Percentiles rank a stretch among this genome's conserved stretches.
Conservation (phyloP, 2,888 invertebrate species). For the Pristionchus arcanus region DNA sequence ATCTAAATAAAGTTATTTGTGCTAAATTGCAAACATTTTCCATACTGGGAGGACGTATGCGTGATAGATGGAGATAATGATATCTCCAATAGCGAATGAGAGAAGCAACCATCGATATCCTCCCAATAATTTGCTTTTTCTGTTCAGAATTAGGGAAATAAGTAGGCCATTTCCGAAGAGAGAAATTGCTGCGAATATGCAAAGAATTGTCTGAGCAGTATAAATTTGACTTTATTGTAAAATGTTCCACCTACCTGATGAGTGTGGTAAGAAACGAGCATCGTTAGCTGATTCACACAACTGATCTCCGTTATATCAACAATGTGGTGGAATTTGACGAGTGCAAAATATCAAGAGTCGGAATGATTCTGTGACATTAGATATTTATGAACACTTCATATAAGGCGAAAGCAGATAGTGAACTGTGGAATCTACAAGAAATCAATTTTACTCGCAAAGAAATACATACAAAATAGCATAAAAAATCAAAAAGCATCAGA, state of each 20-base stretch:
- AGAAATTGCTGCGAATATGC: not conserved
- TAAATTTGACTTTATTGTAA: not conserved
- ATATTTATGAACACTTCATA: too few relatives aligned
- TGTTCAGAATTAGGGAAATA: not conserved
- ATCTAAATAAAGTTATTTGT: not conserved
- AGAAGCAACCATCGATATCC: constrained; percentile 20
- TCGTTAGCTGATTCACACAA: not conserved
- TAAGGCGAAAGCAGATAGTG: too few relatives aligned
- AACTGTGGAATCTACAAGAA: too few relatives aligned
- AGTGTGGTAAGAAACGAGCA: not conserved
- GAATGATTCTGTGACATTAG: too few relatives aligned
- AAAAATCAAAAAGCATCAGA: too few relatives aligned
- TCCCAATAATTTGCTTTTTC: not conserved
- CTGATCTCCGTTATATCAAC: not conserved
- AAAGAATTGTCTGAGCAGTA: not conserved
- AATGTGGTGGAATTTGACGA: not conserved
- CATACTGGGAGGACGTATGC: not conserved
- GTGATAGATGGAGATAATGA: constrained; percentile 29
- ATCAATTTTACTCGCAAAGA: too few relatives aligned
- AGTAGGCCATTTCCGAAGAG: not conserved
- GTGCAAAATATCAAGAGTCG: not conserved
- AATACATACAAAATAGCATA: too few relatives aligned
- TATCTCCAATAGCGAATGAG: constrained; percentile 9
- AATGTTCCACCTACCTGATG: not conserved
- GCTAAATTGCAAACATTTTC: not conserved